A percentile compares a stretch with the other conserved stretches of the same genome.
These are phyloP conservation scores for Hypotaenidia okinawae DNA, from an alignment of 2,797 vertebrate genomes.

Conservation along the genomic window DNA sequence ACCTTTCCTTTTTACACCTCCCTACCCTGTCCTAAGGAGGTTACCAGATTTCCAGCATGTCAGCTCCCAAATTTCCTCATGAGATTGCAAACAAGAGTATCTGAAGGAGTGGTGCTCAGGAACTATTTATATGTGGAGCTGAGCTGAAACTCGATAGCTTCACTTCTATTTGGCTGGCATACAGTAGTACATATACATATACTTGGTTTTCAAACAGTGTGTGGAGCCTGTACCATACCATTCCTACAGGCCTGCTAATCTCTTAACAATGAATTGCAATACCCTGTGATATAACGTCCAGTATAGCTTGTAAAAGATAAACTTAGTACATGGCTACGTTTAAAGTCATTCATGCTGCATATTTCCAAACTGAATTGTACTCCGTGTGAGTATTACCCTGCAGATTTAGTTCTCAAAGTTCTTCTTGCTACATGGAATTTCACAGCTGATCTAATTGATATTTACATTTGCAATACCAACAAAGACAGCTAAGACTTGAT, in stretches of 20 bases:
- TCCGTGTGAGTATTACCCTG: background rate
- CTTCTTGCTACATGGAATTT: background rate
- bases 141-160: background rate
- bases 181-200: background rate
- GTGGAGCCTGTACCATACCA: background rate
- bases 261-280: background rate
- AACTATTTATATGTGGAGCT: background rate
- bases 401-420: background rate
- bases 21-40: background rate
- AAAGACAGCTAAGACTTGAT: background rate
- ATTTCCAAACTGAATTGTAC: background rate
- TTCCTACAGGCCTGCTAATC: background rate
- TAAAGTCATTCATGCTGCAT: background rate
- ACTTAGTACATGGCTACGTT: background rate
- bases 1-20: background rate
- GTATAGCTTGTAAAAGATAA: background rate
- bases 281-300: background rate
- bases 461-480: background rate
- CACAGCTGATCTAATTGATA: background rate
- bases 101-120: conserved; percentile 17
- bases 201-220: background rate
- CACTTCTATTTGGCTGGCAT: background rate
- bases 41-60: conserved; percentile 7
- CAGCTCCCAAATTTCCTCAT: conserved; percentile 61
- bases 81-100: conserved; percentile 55